These are phyloP conservation scores for Alectura lathami DNA, from an alignment of 2,113 vertebrate genomes.

Conservation along the genomic window DNA sequence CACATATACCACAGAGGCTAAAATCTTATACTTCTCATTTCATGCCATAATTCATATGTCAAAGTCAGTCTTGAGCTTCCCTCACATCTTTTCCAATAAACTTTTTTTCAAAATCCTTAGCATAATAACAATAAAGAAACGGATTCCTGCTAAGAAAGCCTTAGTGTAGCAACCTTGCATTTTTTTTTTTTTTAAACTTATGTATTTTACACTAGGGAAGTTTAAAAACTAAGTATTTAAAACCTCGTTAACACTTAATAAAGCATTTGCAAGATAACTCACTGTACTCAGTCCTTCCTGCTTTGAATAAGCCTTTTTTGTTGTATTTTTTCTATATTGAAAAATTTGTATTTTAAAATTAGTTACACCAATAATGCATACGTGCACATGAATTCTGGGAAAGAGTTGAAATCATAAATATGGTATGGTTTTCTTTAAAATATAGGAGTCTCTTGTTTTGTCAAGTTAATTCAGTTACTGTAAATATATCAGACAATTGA, in stretches of 20 bases:
- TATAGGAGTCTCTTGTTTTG: neutral
- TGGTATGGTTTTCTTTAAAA: neutral
- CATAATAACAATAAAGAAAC: neutral
- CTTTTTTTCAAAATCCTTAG: neutral
- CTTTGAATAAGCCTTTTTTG: neutral
- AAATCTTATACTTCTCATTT: neutral
- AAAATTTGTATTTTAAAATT: neutral
- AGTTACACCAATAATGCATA: neutral
- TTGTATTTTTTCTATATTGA: neutral
- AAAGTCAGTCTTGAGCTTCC: neutral
- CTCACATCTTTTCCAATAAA: neutral
- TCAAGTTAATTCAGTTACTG: neutral
- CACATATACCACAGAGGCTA: neutral
- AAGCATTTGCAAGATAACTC: neutral
- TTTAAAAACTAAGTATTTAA: neutral
- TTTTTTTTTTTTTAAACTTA: neutral
- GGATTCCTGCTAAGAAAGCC: neutral
- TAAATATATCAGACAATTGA: neutral
- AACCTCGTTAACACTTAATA: too few species aligned
- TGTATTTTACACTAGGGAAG: neutral
- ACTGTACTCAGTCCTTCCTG: neutral
- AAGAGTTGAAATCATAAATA: neutral
- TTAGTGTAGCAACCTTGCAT: neutral
- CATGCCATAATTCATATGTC: neutral
- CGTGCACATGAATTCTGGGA: neutral